Conservation (phyloP, 2,113 vertebrate genomes). For the Rhinoptilus africanus region DNA sequence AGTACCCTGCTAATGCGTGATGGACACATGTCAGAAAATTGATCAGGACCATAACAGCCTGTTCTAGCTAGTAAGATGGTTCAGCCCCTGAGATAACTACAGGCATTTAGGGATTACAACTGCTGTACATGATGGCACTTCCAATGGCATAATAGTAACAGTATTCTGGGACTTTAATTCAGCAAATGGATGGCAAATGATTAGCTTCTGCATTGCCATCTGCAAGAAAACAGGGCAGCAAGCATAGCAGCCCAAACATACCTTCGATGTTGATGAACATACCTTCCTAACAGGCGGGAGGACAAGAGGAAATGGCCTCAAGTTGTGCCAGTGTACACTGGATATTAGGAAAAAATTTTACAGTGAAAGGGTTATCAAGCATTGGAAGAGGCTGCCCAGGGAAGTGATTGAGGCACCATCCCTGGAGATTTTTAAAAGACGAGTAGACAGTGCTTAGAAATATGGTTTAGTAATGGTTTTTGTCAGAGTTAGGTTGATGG, state of each 20-base stretch:
- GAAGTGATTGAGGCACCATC: too few species aligned
- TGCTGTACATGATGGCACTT: accelerated
- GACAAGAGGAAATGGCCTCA: too few species aligned
- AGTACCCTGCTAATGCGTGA: neutral
- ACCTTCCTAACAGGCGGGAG: too few species aligned
- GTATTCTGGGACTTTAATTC: neutral
- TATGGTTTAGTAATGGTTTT: too few species aligned
- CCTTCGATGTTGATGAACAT: neutral
- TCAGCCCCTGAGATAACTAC: neutral
- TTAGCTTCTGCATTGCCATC: neutral
- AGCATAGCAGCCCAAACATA: neutral
- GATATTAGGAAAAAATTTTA: too few species aligned
- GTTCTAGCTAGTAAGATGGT: neutral
- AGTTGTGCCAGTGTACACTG: too few species aligned
- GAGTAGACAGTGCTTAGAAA: too few species aligned
- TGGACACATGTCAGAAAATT: neutral
- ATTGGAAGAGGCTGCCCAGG: too few species aligned
- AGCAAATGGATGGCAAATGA: neutral
- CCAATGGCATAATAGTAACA: neutral
- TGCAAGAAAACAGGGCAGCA: neutral
- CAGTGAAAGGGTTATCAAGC: too few species aligned
- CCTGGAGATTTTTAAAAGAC: too few species aligned
- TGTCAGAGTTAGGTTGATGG: too few species aligned
- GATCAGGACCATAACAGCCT: neutral
- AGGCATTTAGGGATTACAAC: neutral